These are phyloP conservation scores for Cordylochernes scorpioides DNA, from an alignment of 2,888 invertebrate genomes.

Conservation along the genomic window DNA sequence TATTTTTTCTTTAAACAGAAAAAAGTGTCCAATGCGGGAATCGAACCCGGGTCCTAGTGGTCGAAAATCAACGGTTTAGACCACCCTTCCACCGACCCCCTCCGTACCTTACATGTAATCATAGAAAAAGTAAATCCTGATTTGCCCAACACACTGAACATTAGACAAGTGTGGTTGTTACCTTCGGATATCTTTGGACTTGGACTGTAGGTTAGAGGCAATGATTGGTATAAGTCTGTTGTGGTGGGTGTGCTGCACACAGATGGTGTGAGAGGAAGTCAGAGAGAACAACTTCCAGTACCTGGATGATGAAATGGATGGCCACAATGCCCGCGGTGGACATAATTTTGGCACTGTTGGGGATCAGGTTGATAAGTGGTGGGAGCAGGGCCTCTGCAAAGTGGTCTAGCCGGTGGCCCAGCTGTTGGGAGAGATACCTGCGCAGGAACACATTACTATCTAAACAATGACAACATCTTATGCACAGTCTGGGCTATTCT, in stretches of 20 bases:
- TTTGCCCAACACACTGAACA: not conserved
- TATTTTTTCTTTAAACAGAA: no score
- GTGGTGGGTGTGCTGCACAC: conserved; percentile 37
- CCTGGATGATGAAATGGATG: conserved; percentile 56
- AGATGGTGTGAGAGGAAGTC: no score
- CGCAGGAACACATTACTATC: no score
- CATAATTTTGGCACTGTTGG: conserved; percentile 35
- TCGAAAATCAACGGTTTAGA: no score
- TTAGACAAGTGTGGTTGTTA: conserved; percentile 12
- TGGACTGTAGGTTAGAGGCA: conserved; percentile 39
- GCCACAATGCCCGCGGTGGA: conserved; percentile 62
- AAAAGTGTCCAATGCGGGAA: no score
- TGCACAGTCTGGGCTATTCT: no score
- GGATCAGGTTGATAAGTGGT: conserved; percentile 33
- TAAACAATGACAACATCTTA: no score
- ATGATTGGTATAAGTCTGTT: conserved; percentile 52
- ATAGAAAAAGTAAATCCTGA: no score
- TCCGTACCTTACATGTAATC: no score
- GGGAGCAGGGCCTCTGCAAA: conserved; percentile 57
- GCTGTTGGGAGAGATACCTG: conserved; percentile 45
- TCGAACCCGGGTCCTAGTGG: no score
- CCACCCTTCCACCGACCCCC: no score
- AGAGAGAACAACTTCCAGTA: no score
- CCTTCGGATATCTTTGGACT: conserved; percentile 65
- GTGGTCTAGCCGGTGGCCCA: conserved; percentile 56